Percentiles rank a stretch among this genome's conserved stretches.
Conservation (phyloP, 2,888 invertebrate genomes). For the Agonum fuliginosum region DNA sequence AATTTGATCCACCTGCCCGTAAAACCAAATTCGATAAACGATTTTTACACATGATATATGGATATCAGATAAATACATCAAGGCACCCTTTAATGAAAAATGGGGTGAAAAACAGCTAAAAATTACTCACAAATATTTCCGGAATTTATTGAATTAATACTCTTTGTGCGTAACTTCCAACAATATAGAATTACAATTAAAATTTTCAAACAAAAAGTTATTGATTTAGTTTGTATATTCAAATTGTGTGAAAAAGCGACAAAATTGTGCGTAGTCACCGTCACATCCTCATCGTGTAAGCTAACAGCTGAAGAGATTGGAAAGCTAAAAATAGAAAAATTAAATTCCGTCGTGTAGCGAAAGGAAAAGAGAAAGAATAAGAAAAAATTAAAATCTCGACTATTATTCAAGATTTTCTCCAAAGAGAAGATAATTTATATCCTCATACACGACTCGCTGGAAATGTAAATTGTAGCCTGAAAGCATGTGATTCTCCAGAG, state of each 20-base stretch:
- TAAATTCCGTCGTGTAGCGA: constrained; percentile 22
- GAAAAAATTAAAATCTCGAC: constrained; percentile 49
- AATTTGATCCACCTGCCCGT: background rate
- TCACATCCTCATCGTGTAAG: constrained; percentile 7
- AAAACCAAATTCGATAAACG: constrained; percentile 8
- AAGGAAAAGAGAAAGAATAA: constrained; percentile 30
- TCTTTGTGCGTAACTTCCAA: too few species aligned
- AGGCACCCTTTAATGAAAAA: constrained; percentile 1
- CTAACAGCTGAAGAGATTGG: background rate
- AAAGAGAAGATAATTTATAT: constrained; percentile 44
- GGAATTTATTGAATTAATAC: constrained; percentile 17
- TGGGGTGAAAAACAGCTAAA: constrained; percentile 24
- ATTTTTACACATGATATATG: constrained; percentile 31
- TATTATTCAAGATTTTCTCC: constrained; percentile 48
- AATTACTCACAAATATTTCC: constrained; percentile 11
- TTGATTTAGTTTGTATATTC: background rate
- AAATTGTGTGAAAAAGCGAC: background rate
- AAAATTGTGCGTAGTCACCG: constrained; percentile 24
- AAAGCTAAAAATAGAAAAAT: constrained; percentile 42
- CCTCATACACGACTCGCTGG: constrained; percentile 41
- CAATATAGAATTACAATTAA: constrained; percentile 1
- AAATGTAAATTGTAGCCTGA: constrained; percentile 43
- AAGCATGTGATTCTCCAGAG: constrained; percentile 47
- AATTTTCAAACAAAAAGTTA: background rate
- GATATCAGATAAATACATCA: constrained; percentile 25